Base-by-base conservation (phyloP, 92 coral and sea anemone genomes). In the Scolanthus callimorphus region DNA sequence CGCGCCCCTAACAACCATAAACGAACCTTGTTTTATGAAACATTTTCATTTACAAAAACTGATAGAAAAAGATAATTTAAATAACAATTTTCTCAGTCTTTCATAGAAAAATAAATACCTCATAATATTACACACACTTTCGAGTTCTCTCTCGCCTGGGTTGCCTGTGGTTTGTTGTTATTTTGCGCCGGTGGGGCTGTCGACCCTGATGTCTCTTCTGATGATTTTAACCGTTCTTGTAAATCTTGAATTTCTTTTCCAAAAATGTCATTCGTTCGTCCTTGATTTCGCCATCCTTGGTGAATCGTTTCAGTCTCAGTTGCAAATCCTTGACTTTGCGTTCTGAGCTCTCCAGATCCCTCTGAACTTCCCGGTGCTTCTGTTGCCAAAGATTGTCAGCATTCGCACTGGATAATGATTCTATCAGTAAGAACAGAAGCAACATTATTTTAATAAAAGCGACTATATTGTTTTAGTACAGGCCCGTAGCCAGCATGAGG, bases 321-420 rank as follows among this genome's bases (percentile, higher is more conserved):
- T 94, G 99, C 17, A 94, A 80, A 30, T 94, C 99, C 57, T 94
- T 94, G 43, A 94, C 89, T 59, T 89, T 94, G 15, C 96, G 76
- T 21, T 94, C 99, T 9, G 96, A 96, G 3, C 80, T 50, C 20
- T 94, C 99, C 44, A 94, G 71, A 41, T 94, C 99, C 45, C 90
- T 76, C 39, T 72, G 79, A 1, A 84, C 79, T 28, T 88, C 96
- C 15, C 63, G 43, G 17, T 76, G 80, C 57, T 85, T 81, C 34
- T 70, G 80, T 38, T 71, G 81, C 69, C 83, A 57, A 55, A 27
- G 31, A 1, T 41, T 37, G 29, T 57, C 65, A 11, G 45, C 52
- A 37, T 45, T 56, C 27, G 54, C 54, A 38, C 30, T 27, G 27
- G 19, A 8, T 17, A 23, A 15, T 17, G 41, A 49, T 19, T 46